Evolutionary conservation across 2,888 invertebrate genomes (phyloP).

Genomic region (Patella depressa): DNA sequence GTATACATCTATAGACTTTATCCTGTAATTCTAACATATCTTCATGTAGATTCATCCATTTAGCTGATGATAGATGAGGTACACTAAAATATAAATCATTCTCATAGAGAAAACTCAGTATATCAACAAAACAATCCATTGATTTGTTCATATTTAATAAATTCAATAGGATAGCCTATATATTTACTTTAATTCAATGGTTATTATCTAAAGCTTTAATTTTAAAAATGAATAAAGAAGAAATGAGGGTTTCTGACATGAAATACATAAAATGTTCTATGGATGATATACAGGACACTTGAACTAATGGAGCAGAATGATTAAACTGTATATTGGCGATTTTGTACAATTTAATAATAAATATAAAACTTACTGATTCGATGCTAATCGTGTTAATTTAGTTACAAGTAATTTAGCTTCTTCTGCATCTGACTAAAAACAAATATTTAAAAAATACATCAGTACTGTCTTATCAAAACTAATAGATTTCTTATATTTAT

Average conservation of each 20-base stretch:
- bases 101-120: background rate
- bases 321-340: too few relatives aligned
- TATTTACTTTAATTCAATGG: too few relatives aligned
- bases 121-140: background rate
- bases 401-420: constrained; percentile 71
- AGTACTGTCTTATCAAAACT: background rate
- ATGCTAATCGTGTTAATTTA: constrained; percentile 69
- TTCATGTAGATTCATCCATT: constrained; percentile 80
- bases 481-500: background rate
- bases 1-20: constrained; percentile 72
- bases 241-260: too few relatives aligned
- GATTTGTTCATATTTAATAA: too few relatives aligned
- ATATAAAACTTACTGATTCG: constrained; percentile 61
- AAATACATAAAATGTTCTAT: too few relatives aligned
- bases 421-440: constrained; percentile 56
- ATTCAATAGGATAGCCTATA: too few relatives aligned
- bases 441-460: background rate
- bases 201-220: too few relatives aligned
- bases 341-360: too few relatives aligned
- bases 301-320: too few relatives aligned
- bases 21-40: constrained; percentile 79
- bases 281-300: too few relatives aligned
- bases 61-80: constrained; percentile 72
- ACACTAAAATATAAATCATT: constrained; percentile 42
- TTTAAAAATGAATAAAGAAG: too few relatives aligned